Conservation (phyloP, 2,888 invertebrate species). For the Philonicus albiceps region DNA sequence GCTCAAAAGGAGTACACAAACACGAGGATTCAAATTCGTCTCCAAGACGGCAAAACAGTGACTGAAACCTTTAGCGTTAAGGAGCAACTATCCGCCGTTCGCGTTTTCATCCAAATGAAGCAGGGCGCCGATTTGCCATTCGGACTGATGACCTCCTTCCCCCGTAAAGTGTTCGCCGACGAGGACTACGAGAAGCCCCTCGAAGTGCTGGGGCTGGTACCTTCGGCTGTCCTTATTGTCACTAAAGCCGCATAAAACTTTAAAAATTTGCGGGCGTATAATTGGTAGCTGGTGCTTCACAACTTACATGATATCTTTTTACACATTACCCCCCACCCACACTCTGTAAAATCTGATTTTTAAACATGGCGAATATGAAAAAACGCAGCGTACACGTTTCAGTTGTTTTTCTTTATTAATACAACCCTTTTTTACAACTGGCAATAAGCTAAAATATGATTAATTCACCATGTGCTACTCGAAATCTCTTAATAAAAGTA, state of each 20-base stretch:
- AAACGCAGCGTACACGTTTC: not conserved
- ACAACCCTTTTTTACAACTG: not conserved
- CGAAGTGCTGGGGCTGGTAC: slow-evolving; percentile 82
- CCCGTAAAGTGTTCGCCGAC: slow-evolving; percentile 82
- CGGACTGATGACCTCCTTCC: slow-evolving; percentile 90
- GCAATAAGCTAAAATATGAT: not conserved
- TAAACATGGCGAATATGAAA: not conserved
- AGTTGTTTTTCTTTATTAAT: not conserved
- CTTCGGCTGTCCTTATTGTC: slow-evolving; percentile 83
- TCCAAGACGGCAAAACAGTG: slow-evolving; percentile 77
- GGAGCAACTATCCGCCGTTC: slow-evolving; percentile 90
- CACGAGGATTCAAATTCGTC: slow-evolving; percentile 78
- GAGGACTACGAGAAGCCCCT: slow-evolving; percentile 92
- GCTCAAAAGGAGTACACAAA: slow-evolving; percentile 70
- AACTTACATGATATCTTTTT: not conserved
- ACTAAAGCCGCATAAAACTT: slow-evolving; percentile 64
- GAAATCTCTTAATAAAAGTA: not conserved
- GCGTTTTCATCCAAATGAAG: slow-evolving; percentile 87
- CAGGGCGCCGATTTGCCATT: slow-evolving; percentile 76
- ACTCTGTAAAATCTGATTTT: not conserved
- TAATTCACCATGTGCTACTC: not conserved
- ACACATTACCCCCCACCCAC: not conserved
- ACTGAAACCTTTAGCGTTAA: slow-evolving; percentile 82
- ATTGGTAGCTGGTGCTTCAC: not conserved
- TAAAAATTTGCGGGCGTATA: not conserved